phyloP scores from a whole-genome alignment of 2,888 invertebrate genomes.

The Dermolepida albohirtum region DNA sequence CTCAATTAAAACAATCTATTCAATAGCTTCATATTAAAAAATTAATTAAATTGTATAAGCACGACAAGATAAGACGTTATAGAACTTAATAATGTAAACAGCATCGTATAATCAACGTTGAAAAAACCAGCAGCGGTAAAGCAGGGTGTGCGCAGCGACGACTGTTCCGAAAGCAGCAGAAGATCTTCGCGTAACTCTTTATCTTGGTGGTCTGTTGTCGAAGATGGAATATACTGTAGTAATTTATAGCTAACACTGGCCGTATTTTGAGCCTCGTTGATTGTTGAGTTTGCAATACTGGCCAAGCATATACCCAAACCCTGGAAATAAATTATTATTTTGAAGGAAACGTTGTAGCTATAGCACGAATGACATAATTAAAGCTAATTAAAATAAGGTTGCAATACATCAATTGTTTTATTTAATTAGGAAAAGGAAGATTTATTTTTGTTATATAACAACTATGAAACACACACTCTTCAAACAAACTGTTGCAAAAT shows the following conservation, averaged over 20 bases:
- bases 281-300: constrained; percentile 31
- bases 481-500: too few relatives aligned
- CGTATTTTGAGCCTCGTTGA: constrained; percentile 22
- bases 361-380: too few relatives aligned
- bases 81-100: constrained; percentile 40
- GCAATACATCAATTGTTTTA: too few relatives aligned
- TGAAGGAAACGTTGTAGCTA: too few relatives aligned
- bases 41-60: constrained; percentile 38
- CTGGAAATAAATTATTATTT: too few relatives aligned
- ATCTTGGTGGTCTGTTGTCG: background rate
- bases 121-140: constrained; percentile 43
- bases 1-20: too few relatives aligned
- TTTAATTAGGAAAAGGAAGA: too few relatives aligned
- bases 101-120: constrained; percentile 42
- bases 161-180: constrained; percentile 35
- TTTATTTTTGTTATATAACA: too few relatives aligned
- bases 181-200: constrained; percentile 37
- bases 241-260: constrained; percentile 32
- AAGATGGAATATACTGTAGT: constrained; percentile 19
- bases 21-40: background rate
- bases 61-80: constrained; percentile 42
- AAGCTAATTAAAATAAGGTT: too few relatives aligned
- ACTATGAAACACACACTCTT: too few relatives aligned
- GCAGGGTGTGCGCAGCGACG: constrained; percentile 26
- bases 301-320: constrained; percentile 28